Evolutionary conservation across 2,113 vertebrate species (phyloP).

Genomic region (Prochilodus magdalenae): DNA sequence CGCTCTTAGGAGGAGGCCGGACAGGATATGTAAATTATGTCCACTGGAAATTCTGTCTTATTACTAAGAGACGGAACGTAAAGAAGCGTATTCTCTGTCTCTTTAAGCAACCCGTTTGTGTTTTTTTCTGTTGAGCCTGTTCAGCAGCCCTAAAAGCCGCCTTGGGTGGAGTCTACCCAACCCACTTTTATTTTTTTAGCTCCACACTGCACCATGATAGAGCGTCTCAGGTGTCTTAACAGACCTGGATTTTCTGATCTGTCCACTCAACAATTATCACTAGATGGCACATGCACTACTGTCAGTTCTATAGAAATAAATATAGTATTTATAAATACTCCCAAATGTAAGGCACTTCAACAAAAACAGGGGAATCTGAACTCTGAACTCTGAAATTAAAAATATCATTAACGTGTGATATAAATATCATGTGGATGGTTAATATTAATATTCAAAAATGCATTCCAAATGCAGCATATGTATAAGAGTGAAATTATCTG

Average conservation of each 20-base stretch:
- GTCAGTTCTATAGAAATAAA: not conserved
- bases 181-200: not conserved
- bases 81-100: not conserved
- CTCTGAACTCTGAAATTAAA: too few species aligned
- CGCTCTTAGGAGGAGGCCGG: not conserved
- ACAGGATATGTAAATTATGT: too few species aligned
- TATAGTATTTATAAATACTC: too few species aligned
- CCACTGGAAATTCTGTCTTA: conserved; percentile 2
- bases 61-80: not conserved
- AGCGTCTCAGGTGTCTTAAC: not conserved
- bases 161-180: conserved; percentile 20
- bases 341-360: not conserved
- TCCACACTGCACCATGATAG: too few species aligned
- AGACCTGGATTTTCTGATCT: not conserved
- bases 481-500: not conserved
- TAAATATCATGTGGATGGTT: too few species aligned
- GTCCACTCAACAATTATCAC: not conserved
- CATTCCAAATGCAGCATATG: too few species aligned
- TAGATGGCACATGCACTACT: not conserved
- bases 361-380: too few species aligned
- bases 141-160: conserved; percentile 22
- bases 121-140: conserved; percentile 22
- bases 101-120: not conserved
- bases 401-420: too few species aligned
- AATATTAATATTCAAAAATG: too few species aligned